Percentiles rank a stretch among this genome's conserved stretches.
Evolutionary conservation across 2,113 vertebrate genomes (phyloP).

Genomic region (Chaenogobius annularis): DNA sequence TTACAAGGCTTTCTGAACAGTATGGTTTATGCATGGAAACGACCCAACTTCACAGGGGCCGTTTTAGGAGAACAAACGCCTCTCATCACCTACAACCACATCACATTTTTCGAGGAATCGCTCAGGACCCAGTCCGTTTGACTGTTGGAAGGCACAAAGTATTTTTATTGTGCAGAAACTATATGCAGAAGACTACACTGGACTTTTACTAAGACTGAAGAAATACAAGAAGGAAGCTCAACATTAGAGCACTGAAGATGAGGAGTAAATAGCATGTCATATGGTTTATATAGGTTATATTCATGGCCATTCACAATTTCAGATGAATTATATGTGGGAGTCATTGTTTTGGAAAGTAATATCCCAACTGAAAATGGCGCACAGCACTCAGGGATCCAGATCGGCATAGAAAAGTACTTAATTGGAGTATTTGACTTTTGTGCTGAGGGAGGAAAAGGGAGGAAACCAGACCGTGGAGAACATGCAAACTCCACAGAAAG

Average conservation of each 20-base stretch:
- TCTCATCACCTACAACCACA: slow-evolving; percentile 20
- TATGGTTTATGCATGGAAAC: slow-evolving; percentile 78
- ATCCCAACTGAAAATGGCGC: too few relatives aligned
- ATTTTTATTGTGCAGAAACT: neutral
- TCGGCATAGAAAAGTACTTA: too few relatives aligned
- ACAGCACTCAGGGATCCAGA: too few relatives aligned
- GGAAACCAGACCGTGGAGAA: too few relatives aligned
- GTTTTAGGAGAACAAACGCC: slow-evolving; percentile 56
- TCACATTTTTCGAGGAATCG: slow-evolving; percentile 76
- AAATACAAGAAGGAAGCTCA: slow-evolving; percentile 7
- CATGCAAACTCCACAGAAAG: too few relatives aligned
- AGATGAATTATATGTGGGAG: too few relatives aligned
- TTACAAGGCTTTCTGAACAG: slow-evolving; percentile 83
- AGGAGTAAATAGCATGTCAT: neutral
- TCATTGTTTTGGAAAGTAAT: too few relatives aligned
- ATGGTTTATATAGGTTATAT: slow-evolving; percentile 8
- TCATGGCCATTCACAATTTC: neutral
- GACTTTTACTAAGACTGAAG: neutral
- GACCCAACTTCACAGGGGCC: slow-evolving; percentile 77
- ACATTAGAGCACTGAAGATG: neutral
- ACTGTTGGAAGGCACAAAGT: neutral
- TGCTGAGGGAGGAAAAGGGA: too few relatives aligned
- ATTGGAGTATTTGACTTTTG: too few relatives aligned
- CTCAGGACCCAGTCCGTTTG: slow-evolving; percentile 28
- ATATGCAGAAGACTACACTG: neutral